Evolutionary conservation across 1,140 invertebrate genomes (phyloP).

Genomic region (Caerostris extrusa): DNA sequence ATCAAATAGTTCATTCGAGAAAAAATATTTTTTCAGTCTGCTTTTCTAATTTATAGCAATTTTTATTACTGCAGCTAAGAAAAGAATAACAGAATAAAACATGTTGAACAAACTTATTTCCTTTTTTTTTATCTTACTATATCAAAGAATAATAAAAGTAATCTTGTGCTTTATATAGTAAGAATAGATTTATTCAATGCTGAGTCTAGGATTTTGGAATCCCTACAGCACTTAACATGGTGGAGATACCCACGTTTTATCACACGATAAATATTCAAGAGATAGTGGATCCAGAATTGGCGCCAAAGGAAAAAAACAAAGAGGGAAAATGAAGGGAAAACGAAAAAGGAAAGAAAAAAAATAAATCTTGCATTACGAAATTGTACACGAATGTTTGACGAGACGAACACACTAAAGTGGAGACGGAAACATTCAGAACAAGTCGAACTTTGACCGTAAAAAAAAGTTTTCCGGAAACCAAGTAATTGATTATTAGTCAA

Average conservation of each 20-base stretch:
- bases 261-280: conserved; percentile 57
- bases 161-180: background rate
- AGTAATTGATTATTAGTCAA: conserved; percentile 65
- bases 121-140: background rate
- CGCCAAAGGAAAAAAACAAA: conserved; percentile 25
- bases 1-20: too few species aligned
- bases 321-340: background rate
- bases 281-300: background rate
- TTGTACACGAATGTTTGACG: conserved; percentile 63
- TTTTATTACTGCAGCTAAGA: too few species aligned
- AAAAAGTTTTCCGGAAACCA: conserved; percentile 34
- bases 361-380: conserved; percentile 40
- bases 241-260: conserved; percentile 26
- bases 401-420: conserved; percentile 48
- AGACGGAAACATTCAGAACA: conserved; percentile 67
- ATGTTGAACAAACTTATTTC: too few species aligned
- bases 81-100: too few species aligned
- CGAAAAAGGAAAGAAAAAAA: background rate
- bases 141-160: background rate
- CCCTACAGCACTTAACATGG: conserved; percentile 1
- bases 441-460: conserved; percentile 71
- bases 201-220: conserved; percentile 19
- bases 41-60: too few species aligned
- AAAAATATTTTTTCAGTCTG: too few species aligned
- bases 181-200: background rate